Conservation (phyloP, 2,113 vertebrate species). For the Lepus timidus region DNA sequence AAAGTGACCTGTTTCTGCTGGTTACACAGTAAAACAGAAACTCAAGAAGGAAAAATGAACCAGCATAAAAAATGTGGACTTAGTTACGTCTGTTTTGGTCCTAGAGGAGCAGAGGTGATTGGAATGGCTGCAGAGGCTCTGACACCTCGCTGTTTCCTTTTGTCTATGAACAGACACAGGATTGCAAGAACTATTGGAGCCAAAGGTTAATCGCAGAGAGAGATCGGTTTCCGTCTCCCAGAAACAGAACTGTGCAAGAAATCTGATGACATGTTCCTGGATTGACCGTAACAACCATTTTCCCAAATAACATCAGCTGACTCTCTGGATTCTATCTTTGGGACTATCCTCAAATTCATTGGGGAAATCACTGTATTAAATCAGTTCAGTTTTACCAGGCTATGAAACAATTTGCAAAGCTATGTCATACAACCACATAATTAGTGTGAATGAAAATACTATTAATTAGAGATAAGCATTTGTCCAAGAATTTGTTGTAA, state of each 20-base stretch:
- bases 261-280: conserved; percentile 81
- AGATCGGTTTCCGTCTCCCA: conserved; percentile 73
- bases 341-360: conserved; percentile 72
- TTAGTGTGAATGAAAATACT: conserved; percentile 72
- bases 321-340: conserved; percentile 73
- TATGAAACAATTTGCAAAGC: conserved; percentile 65
- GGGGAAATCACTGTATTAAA: conserved; percentile 73
- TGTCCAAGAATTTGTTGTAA: conserved; percentile 78
- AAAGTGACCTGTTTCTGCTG: conserved; percentile 50
- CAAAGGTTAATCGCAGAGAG: conserved; percentile 73
- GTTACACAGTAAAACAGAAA: conserved; percentile 59
- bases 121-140: neutral
- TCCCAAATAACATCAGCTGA: conserved; percentile 80
- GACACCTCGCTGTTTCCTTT: conserved; percentile 52
- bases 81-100: conserved; percentile 42
- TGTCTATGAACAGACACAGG: conserved; percentile 46
- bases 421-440: conserved; percentile 71
- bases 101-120: conserved; percentile 28
- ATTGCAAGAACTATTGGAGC: conserved; percentile 56
- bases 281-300: conserved; percentile 69
- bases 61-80: conserved; percentile 26
- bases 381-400: conserved; percentile 62
- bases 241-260: conserved; percentile 71
- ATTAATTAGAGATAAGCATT: conserved; percentile 81
- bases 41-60: conserved; percentile 45